Evolutionary conservation across 2,113 vertebrate species (phyloP).

Genomic region (Epinephelus lanceolatus): DNA sequence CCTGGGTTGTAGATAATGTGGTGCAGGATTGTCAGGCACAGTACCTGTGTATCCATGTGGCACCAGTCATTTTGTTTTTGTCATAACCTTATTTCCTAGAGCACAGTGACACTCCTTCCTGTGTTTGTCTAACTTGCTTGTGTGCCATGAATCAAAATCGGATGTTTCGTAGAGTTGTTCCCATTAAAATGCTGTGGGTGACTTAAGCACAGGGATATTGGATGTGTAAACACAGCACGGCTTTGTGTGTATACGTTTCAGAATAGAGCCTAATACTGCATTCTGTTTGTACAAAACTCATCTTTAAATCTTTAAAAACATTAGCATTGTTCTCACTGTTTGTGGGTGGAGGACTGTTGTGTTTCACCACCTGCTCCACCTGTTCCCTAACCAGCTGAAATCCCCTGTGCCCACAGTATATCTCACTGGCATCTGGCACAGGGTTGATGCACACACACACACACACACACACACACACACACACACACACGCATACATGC

Average conservation of each 20-base stretch:
- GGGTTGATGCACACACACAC: constrained; percentile 7
- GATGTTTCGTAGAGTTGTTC: neutral
- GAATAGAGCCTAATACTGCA: neutral
- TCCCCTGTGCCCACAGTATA: constrained; percentile 19
- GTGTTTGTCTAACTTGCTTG: neutral
- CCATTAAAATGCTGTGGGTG: neutral
- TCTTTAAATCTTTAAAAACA: constrained; percentile 5
- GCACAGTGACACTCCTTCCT: neutral
- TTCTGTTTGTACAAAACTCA: neutral
- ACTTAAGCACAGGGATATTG: neutral
- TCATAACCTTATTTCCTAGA: neutral
- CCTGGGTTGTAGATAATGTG: neutral
- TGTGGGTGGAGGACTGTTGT: constrained; percentile 4
- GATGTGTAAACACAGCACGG: neutral
- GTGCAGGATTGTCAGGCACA: neutral
- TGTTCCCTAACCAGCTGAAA: constrained; percentile 39
- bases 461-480: constrained; percentile 21
- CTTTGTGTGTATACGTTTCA: neutral
- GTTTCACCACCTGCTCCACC: constrained; percentile 34
- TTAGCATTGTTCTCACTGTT: neutral
- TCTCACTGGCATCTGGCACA: constrained; percentile 61
- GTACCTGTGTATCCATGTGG: neutral
- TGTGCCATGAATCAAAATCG: neutral
- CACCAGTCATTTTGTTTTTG: neutral
- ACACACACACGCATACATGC: constrained; percentile 18